Conservation (phyloP, 2,888 invertebrate genomes). For the Acronicta alni region DNA sequence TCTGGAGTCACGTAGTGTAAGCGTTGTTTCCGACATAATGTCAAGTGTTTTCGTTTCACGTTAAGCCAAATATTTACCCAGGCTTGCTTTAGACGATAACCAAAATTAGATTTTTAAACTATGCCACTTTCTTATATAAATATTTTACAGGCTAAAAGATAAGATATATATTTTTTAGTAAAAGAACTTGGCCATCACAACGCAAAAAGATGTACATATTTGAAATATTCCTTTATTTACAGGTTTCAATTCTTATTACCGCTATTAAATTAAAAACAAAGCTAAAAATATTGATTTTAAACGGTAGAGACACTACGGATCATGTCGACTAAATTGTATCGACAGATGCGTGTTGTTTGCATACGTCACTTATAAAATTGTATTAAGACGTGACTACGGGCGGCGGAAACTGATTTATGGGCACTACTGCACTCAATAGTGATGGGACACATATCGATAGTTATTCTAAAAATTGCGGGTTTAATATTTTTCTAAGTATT, state of each 20-base stretch:
- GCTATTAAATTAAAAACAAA: no score
- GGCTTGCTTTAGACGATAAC: slow-evolving; percentile 2
- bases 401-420: slow-evolving; percentile 81
- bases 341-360: slow-evolving; percentile 53
- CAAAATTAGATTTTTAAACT: not conserved
- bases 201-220: no score
- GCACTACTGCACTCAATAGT: slow-evolving; percentile 74
- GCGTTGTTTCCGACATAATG: slow-evolving; percentile 12
- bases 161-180: not conserved
- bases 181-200: not conserved
- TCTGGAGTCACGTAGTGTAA: slow-evolving; percentile 26
- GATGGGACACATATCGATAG: slow-evolving; percentile 52
- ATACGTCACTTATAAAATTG: slow-evolving; percentile 81
- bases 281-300: not conserved
- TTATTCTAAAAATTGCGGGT: no score
- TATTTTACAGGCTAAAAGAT: not conserved
- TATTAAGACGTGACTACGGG: slow-evolving; percentile 82
- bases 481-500: no score
- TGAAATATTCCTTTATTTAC: no score
- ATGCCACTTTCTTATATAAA: not conserved
- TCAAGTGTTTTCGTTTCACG: slow-evolving; percentile 1
- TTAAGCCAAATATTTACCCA: not conserved
- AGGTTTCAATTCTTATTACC: no score
- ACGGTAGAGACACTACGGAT: not conserved
- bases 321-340: slow-evolving; percentile 51